Evolutionary conservation across 2,113 vertebrate species (phyloP).

Genomic region (Megaceryle maxima): DNA sequence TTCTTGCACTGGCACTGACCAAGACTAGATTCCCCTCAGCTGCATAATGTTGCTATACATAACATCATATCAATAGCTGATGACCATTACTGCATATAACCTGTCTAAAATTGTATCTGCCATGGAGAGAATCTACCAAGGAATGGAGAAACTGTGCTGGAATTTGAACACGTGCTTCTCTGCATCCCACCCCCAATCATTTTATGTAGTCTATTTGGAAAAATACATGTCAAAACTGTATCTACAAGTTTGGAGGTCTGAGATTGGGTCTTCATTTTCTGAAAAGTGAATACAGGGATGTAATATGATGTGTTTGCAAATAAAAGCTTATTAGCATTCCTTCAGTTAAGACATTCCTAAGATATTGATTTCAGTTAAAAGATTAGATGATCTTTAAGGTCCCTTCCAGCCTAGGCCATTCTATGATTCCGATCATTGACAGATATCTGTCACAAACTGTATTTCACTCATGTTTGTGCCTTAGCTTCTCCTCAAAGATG

Average conservation of each 20-base stretch:
- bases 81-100: not conserved
- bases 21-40: not conserved
- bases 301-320: not conserved
- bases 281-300: not conserved
- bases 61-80: not conserved
- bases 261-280: not conserved
- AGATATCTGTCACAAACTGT: not conserved
- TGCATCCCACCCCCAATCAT: not conserved
- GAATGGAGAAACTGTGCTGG: not conserved
- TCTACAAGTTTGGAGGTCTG: not conserved
- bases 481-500: constrained; percentile 85
- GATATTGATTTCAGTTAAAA: too few species aligned
- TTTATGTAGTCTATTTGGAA: not conserved
- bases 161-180: not conserved
- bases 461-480: not conserved
- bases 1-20: not conserved
- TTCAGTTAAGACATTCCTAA: not conserved
- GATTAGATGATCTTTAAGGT: too few species aligned
- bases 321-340: not conserved
- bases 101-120: not conserved
- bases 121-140: not conserved
- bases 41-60: not conserved
- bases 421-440: not conserved
- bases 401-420: too few species aligned
- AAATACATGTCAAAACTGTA: not conserved